Percentiles rank a stretch among this genome's conserved stretches.
These are phyloP conservation scores for Onychomys arenicola DNA, from an alignment of 2,797 vertebrate genomes.

Conservation along the genomic window DNA sequence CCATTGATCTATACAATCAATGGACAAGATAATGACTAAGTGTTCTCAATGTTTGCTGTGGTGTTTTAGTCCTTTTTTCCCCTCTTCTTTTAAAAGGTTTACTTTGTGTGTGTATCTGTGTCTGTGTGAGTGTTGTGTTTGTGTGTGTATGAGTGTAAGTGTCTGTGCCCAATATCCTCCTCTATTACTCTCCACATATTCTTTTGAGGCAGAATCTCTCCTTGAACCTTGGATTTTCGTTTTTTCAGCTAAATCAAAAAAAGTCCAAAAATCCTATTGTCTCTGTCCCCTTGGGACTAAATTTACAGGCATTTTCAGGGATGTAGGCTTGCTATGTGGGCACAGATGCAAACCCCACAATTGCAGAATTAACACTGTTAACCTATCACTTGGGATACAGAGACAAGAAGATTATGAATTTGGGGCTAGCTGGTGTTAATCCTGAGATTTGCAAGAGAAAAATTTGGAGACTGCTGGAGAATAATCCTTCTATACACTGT, in stretches of 20 bases:
- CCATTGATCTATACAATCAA: too few relatives aligned
- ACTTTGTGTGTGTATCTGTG: neutral
- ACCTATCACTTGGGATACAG: neutral
- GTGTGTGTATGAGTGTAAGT: neutral
- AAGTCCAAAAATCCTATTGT: neutral
- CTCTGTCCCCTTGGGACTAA: neutral
- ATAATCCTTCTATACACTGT: too few relatives aligned
- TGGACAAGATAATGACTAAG: neutral
- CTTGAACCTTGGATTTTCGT: neutral
- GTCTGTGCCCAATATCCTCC: neutral
- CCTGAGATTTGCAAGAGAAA: too few relatives aligned
- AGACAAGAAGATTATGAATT: neutral
- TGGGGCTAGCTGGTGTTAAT: neutral
- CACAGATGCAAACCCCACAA: neutral
- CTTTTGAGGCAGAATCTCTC: neutral
- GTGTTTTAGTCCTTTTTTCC: neutral
- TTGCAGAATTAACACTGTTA: neutral
- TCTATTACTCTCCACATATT: neutral
- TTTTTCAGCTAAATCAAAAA: neutral
- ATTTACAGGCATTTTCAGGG: neutral
- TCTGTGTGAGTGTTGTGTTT: neutral
- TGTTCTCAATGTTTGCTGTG: neutral
- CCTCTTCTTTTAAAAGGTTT: neutral
- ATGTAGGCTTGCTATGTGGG: neutral
- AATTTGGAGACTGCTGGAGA: too few relatives aligned